Percentiles rank a stretch among this genome's conserved stretches.
These are phyloP conservation scores for Cheilosia grossa DNA, from an alignment of 2,888 invertebrate species.

Conservation along the genomic window DNA sequence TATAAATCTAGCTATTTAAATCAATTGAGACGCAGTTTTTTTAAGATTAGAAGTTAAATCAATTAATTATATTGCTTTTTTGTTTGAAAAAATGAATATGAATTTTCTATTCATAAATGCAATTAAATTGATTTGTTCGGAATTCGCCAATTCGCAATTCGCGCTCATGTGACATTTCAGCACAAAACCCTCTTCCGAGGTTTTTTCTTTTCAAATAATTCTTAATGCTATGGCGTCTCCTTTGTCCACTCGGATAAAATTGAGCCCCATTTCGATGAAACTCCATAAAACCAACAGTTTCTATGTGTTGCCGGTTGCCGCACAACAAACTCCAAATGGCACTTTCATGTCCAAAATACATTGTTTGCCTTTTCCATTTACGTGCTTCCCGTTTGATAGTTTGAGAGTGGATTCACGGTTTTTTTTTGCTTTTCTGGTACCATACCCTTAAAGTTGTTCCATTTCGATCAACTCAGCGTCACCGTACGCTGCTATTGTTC, in stretches of 20 bases:
- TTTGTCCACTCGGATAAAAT: constrained; percentile 20
- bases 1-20: too few relatives aligned
- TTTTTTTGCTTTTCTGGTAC: too few relatives aligned
- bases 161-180: too few relatives aligned
- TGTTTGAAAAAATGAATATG: too few relatives aligned
- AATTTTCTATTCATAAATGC: too few relatives aligned
- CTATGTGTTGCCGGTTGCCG: constrained; percentile 13
- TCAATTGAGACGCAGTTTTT: too few relatives aligned
- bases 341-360: constrained; percentile 59
- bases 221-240: neutral
- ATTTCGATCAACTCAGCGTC: neutral
- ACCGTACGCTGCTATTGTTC: constrained; percentile 22
- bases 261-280: constrained; percentile 28
- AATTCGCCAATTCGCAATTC: too few relatives aligned
- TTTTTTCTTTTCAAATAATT: neutral
- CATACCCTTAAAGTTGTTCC: neutral
- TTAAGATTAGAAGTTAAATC: too few relatives aligned
- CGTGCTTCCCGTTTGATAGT: constrained; percentile 45
- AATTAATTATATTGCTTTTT: too few relatives aligned
- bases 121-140: too few relatives aligned
- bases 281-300: constrained; percentile 14
- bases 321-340: constrained; percentile 57
- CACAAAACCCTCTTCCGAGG: too few relatives aligned
- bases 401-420: neutral
- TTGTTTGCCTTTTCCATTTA: constrained; percentile 60